These are phyloP conservation scores for Bellardia bayeri DNA, from an alignment of 2,888 invertebrate species.

Conservation along the genomic window DNA sequence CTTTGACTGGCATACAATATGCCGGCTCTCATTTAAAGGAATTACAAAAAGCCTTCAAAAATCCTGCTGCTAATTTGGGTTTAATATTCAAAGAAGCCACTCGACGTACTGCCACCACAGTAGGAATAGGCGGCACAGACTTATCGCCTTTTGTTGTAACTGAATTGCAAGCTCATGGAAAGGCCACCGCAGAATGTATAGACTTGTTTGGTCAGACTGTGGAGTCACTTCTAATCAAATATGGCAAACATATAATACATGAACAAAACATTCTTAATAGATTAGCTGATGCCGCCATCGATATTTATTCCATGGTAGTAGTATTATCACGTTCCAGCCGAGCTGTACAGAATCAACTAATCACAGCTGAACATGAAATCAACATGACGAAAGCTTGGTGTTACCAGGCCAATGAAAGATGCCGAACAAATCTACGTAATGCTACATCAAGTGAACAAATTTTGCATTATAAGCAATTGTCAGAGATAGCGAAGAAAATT, in stretches of 20 bases:
- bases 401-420: constrained; percentile 86
- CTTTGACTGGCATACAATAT: constrained; percentile 97
- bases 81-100: constrained; percentile 95
- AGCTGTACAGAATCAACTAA: constrained; percentile 87
- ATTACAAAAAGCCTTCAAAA: constrained; percentile 96
- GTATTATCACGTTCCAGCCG: constrained; percentile 93
- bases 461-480: constrained; percentile 45
- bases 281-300: constrained; percentile 94
- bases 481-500: constrained; percentile 52
- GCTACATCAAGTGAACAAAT: constrained; percentile 40
- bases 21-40: constrained; percentile 97
- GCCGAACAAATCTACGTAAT: constrained; percentile 63
- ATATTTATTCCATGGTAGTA: constrained; percentile 93
- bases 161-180: constrained; percentile 88
- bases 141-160: constrained; percentile 89
- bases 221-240: constrained; percentile 91
- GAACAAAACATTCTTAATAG: constrained; percentile 96
- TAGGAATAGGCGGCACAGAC: constrained; percentile 89
- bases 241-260: constrained; percentile 93
- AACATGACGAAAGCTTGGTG: constrained; percentile 93
- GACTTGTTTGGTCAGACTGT: constrained; percentile 86
- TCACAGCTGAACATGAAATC: constrained; percentile 91
- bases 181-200: constrained; percentile 86
- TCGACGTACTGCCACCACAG: constrained; percentile 91
- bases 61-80: constrained; percentile 95